phyloP scores from a whole-genome alignment of 2,797 vertebrate genomes.

The Micromesistius poutassou region DNA sequence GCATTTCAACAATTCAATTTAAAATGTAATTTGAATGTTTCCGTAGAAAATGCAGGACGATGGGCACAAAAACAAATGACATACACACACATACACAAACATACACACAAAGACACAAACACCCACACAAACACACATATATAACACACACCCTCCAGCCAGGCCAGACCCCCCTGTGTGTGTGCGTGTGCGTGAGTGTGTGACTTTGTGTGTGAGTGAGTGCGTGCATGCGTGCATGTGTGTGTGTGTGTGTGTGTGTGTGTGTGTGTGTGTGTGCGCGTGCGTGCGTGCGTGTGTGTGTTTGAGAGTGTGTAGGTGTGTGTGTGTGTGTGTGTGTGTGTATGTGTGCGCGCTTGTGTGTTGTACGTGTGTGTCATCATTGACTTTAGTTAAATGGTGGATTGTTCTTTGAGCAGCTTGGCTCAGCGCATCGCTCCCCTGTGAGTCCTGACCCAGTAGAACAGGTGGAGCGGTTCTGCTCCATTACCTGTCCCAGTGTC shows the following conservation, averaged over 20 bases:
- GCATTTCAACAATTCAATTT: no score
- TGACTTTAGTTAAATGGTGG: conserved; percentile 32
- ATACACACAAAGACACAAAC: conserved; percentile 12
- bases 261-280: neutral
- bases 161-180: no score
- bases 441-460: conserved; percentile 40
- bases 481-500: conserved; percentile 57
- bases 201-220: no score
- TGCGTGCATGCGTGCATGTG: no score
- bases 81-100: neutral
- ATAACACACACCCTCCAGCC: neutral
- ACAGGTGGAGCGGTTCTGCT: conserved; percentile 63
- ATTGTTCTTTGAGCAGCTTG: conserved; percentile 51
- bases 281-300: neutral
- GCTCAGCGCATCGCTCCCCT: conserved; percentile 41
- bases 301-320: neutral
- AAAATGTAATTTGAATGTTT: neutral
- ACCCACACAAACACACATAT: conserved; percentile 16
- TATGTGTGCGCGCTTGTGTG: neutral
- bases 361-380: neutral
- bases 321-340: neutral
- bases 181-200: no score
- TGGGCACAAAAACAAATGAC: neutral
- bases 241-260: no score
- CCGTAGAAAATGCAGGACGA: neutral